Base-by-base conservation (phyloP, 1,140 invertebrate species). In the Drosophila ficusphila region DNA sequence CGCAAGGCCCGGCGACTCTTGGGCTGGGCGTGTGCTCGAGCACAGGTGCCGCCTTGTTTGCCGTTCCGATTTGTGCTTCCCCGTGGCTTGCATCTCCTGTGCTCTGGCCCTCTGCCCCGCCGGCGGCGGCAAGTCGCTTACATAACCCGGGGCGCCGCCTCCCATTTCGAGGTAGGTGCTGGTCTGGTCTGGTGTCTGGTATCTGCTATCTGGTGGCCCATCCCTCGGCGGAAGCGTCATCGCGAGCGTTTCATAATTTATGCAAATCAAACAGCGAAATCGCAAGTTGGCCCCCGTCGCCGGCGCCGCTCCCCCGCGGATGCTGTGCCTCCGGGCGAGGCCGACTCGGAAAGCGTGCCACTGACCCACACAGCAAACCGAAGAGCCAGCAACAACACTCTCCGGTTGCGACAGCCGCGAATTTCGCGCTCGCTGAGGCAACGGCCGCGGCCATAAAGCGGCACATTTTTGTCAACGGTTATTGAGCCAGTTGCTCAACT, bases 381-480 rank as follows among this genome's bases (percentile, higher is more conserved):
- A 52, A 16, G 19, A 23, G 14, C 49, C 42, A 53, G 51, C 56
- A 38, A 34, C 16, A 36, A 57, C 39, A 39, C 60, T 61, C 53
- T 33, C 44, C 72, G 76, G 72, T 79, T 83, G 60, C 81, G 61
- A 79, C 76, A 86, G 61, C 65, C 41, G 64, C 62, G 57, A 68
- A 73, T 51, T 76, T 56, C 54, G 34, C 48, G 57, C 38, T 44
- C 49, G 54, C 46, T 58, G 48, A 39, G 54, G 38, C 68, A 68
- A 82, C 53, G 54, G 36, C 48, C 44, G 57, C 72, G 52, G 38
- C 48, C 70, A 56, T 57, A 75, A 83, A 69, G 72, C 72, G 76
- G 82, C 58, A 79, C 60, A 76, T 81, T 81, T 85, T 86, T 86
- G 79, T 85, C 81, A 79, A 76, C 79, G 61, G 36, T 52, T 62